Evolutionary conservation across 2,113 vertebrate species (phyloP).

Genomic region (Phaethornis superciliosus): DNA sequence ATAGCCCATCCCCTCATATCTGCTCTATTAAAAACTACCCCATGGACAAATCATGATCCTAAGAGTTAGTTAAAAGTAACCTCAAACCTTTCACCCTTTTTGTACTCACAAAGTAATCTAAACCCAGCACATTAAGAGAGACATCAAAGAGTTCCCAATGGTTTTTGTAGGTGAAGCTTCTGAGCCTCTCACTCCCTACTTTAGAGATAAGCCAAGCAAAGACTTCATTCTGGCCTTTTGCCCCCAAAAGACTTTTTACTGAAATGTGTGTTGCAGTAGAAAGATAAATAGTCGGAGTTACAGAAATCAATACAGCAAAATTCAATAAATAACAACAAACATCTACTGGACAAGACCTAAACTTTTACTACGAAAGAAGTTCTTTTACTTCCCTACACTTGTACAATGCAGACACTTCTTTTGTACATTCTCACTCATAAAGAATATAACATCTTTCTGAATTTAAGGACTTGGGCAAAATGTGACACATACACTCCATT

Average conservation of each 20-base stretch:
- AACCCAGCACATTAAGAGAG: slow-evolving; percentile 74
- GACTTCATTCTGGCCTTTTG: slow-evolving; percentile 69
- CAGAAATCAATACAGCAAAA: slow-evolving; percentile 70
- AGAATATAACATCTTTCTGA: background rate
- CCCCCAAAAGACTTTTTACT: slow-evolving; percentile 67
- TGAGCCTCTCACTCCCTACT: slow-evolving; percentile 61
- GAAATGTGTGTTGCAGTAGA: slow-evolving; percentile 65
- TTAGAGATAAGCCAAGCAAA: slow-evolving; percentile 76
- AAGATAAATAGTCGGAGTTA: slow-evolving; percentile 72
- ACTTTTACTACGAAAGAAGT: slow-evolving; percentile 40
- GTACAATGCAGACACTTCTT: slow-evolving; percentile 14
- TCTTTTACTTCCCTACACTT: slow-evolving; percentile 35
- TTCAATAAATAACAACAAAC: slow-evolving; percentile 65
- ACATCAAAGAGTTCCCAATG: slow-evolving; percentile 74
- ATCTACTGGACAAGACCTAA: slow-evolving; percentile 46
- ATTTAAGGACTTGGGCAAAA: slow-evolving; percentile 40
- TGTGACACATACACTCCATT: background rate
- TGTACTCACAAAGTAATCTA: slow-evolving; percentile 75
- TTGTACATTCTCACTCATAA: background rate
- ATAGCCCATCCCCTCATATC: slow-evolving; percentile 55
- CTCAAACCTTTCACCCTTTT: slow-evolving; percentile 72
- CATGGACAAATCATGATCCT: slow-evolving; percentile 70
- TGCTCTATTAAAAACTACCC: slow-evolving; percentile 70
- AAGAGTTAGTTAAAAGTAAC: slow-evolving; percentile 74
- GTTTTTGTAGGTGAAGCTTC: slow-evolving; percentile 74